These are phyloP conservation scores for Punctoribates punctum DNA, from an alignment of 2,888 invertebrate species.

Conservation along the genomic window DNA sequence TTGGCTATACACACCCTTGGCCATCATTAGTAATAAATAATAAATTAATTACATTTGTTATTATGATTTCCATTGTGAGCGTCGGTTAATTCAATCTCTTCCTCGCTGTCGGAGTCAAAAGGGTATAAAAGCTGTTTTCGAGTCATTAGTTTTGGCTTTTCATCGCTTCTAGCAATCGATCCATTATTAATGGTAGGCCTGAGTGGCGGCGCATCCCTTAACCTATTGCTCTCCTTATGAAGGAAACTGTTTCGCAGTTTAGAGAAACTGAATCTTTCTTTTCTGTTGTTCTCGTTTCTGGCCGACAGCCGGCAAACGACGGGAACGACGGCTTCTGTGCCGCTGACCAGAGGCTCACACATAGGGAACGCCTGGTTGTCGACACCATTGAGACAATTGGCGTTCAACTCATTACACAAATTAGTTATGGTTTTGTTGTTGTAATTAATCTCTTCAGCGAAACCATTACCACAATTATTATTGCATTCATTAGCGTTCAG, in stretches of 20 bases:
- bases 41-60: neutral
- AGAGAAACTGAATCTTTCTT: constrained; percentile 18
- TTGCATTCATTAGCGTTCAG: neutral
- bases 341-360: neutral
- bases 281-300: neutral
- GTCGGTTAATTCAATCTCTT: constrained; percentile 54
- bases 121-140: constrained; percentile 80
- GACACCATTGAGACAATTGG: constrained; percentile 17
- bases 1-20: too few relatives aligned
- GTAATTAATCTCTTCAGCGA: constrained; percentile 12
- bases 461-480: too few relatives aligned
- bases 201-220: neutral
- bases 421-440: constrained; percentile 12
- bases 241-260: constrained; percentile 10
- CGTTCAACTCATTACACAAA: neutral
- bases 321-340: too few relatives aligned
- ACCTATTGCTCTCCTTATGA: constrained; percentile 1
- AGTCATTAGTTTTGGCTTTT: constrained; percentile 64
- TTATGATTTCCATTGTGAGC: constrained; percentile 21
- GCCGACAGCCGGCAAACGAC: neutral
- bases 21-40: too few relatives aligned
- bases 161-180: constrained; percentile 29
- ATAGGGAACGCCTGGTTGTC: constrained; percentile 15
- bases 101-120: constrained; percentile 81
- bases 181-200: neutral